Evolutionary conservation across 1,140 invertebrate species (phyloP).

Genomic region (Zaprionus kolodkinae): DNA sequence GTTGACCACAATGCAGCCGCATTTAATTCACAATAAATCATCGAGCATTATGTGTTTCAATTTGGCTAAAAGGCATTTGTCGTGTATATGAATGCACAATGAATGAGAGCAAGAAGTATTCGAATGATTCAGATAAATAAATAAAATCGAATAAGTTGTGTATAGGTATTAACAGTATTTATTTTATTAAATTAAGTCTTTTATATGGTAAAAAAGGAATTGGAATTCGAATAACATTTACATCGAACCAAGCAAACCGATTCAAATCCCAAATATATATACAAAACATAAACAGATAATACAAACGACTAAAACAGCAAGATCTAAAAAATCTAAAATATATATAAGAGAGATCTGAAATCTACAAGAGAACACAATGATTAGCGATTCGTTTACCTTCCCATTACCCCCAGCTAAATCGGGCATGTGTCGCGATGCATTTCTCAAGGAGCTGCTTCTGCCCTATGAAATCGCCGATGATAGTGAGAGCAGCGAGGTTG

Average conservation of each 20-base stretch:
- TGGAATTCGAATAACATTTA: no score
- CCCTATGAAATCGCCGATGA: background rate
- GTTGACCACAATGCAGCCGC: conserved; percentile 41
- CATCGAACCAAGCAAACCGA: no score
- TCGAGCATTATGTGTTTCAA: conserved; percentile 12
- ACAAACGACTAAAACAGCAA: no score
- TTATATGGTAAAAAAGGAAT: no score
- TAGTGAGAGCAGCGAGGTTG: rapidly evolving
- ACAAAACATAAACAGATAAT: background rate
- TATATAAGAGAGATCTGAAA: background rate
- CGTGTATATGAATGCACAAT: conserved; percentile 5
- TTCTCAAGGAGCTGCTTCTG: background rate
- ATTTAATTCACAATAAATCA: conserved; percentile 76
- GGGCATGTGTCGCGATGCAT: background rate
- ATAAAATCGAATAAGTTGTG: no score
- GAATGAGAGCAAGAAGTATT: background rate
- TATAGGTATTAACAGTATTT: no score
- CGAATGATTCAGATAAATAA: background rate
- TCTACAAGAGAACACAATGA: background rate
- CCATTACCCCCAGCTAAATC: background rate
- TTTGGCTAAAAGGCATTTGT: conserved; percentile 19
- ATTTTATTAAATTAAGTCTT: no score
- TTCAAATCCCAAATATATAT: no score
- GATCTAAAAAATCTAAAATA: background rate
- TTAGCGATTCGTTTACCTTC: background rate